Conservation (phyloP, 1,140 invertebrate species). For the Cylas formicarius region DNA sequence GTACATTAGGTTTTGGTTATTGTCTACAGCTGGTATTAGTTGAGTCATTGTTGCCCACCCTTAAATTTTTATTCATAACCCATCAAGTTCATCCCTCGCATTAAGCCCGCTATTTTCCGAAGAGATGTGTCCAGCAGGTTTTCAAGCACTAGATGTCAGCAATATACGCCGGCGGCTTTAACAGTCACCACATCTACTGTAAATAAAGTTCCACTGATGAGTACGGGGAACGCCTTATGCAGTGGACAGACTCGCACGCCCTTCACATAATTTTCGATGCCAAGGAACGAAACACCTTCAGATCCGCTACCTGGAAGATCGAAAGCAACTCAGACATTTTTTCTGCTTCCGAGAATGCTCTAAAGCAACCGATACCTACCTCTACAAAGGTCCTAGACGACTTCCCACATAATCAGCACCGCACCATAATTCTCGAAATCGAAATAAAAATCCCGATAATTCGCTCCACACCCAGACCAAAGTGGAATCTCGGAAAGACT, state of each 20-base stretch:
- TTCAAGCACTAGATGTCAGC: no score
- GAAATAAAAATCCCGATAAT: conserved; percentile 1
- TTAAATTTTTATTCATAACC: no score
- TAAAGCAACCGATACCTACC: not conserved
- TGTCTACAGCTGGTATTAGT: no score
- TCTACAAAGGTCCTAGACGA: conserved; percentile 6
- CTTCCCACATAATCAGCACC: conserved; percentile 13
- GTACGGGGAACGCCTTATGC: not conserved
- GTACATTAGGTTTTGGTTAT: no score
- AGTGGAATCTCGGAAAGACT: conserved; percentile 11
- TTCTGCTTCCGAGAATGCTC: not conserved
- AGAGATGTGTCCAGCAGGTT: no score
- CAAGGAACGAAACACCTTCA: conserved; percentile 6
- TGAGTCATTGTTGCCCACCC: no score
- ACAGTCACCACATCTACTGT: conserved; percentile 10
- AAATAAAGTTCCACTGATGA: conserved; percentile 2
- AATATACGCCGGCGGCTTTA: conserved; percentile 13
- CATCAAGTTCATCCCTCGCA: no score
- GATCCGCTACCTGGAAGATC: conserved; percentile 6
- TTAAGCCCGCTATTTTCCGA: no score
- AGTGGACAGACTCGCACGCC: conserved; percentile 5
- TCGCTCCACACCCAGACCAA: not conserved
- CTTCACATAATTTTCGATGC: conserved; percentile 14
- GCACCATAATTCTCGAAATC: conserved; percentile 8
- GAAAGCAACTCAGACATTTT: conserved; percentile 3